phyloP scores from a whole-genome alignment of 2,797 vertebrate genomes.

The Neoniphon sammara region DNA sequence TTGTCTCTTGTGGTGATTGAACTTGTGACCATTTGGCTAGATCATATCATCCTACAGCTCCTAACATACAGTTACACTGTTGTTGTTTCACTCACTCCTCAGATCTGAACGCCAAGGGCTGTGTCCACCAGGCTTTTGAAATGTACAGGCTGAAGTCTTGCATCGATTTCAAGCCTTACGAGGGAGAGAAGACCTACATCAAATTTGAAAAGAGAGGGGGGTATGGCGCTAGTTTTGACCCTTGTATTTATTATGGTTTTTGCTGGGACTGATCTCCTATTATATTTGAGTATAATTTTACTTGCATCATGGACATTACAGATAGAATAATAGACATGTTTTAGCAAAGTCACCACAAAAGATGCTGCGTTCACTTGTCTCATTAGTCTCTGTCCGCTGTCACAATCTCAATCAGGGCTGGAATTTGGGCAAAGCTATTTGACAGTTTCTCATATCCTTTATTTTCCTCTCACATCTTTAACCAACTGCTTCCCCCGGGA shows the following conservation, averaged over 20 bases:
- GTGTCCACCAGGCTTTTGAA: constrained; percentile 90
- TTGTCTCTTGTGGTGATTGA: background rate
- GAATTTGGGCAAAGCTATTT: background rate
- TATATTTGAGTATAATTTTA: constrained; percentile 7
- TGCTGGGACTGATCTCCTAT: background rate
- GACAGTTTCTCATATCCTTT: background rate
- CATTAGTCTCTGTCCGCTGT: background rate
- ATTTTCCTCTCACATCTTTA: background rate
- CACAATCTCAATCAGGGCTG: background rate
- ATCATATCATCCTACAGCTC: no score
- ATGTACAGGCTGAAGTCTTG: constrained; percentile 94
- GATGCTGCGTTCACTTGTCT: background rate
- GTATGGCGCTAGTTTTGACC: constrained; percentile 72
- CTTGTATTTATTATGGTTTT: background rate
- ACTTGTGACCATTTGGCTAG: no score
- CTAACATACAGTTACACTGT: background rate
- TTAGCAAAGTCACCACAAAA: background rate
- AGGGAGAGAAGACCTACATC: constrained; percentile 88
- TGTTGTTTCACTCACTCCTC: constrained; percentile 22
- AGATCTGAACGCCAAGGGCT: constrained; percentile 88
- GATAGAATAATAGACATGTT: background rate
- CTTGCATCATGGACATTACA: no score
- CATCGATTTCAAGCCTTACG: constrained; percentile 93
- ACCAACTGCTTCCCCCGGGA: background rate
- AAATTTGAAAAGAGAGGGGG: constrained; percentile 87